phyloP scores from a whole-genome alignment of 2,888 invertebrate genomes.

The Drosophila pseudotalamancana region DNA sequence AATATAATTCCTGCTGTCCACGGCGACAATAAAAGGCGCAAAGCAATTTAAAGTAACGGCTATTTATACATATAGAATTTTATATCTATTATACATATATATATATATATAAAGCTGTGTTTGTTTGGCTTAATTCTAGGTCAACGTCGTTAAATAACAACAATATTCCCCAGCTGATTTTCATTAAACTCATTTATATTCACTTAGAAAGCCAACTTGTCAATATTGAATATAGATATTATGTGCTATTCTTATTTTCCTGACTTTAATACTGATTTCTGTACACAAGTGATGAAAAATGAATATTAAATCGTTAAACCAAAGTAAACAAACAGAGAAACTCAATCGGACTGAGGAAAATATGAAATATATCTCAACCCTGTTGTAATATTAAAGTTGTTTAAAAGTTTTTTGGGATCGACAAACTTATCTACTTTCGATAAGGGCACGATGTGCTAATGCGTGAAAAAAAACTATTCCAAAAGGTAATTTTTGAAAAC shows the following conservation, averaged over 20 bases:
- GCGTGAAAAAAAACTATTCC: conserved; percentile 26
- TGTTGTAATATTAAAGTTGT: conserved; percentile 24
- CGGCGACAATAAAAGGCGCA: conserved; percentile 33
- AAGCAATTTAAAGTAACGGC: neutral
- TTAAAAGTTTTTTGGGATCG: conserved; percentile 21
- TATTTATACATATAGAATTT: too few relatives aligned
- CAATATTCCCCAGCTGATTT: too few relatives aligned
- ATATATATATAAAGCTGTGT: neutral
- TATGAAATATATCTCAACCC: conserved; percentile 15
- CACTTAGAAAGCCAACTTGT: neutral
- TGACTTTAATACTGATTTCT: too few relatives aligned
- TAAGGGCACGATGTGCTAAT: conserved; percentile 38
- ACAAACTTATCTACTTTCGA: conserved; percentile 47
- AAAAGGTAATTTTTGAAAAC: conserved; percentile 30
- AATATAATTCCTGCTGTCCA: conserved; percentile 34
- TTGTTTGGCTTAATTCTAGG: neutral
- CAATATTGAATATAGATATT: too few relatives aligned
- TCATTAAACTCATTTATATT: too few relatives aligned
- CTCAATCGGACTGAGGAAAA: too few relatives aligned
- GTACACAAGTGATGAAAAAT: too few relatives aligned
- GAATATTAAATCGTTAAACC: too few relatives aligned
- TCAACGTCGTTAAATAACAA: too few relatives aligned
- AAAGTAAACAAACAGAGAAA: too few relatives aligned
- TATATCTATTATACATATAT: too few relatives aligned
- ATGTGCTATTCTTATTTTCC: too few relatives aligned